Evolutionary conservation across 2,888 invertebrate species (phyloP), one percentile per base, ranked within the genome.

Genomic region (Polydrusus tereticollis): DNA sequence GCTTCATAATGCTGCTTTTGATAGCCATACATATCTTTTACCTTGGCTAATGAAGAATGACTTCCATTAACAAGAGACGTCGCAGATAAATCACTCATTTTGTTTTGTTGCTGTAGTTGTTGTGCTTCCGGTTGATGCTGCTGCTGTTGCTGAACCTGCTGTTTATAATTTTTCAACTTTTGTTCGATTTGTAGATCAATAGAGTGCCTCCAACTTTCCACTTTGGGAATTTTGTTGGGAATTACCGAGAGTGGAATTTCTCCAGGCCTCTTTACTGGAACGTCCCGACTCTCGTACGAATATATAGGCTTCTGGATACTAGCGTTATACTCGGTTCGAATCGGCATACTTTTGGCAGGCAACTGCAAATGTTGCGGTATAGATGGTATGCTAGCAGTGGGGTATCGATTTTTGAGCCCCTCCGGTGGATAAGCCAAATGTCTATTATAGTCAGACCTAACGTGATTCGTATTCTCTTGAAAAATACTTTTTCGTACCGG

Each of bases 161-260:
- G 82, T 72, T 82, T 77, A 74, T 87, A 87, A 2, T 85, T 83
- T 8, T 86, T 85, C 14, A 89, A 80, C 69, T 87, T 85, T 78
- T 88, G 87, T 75, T 89, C 88, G 45, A 89, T 89, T 78, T 88
- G 87, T 74, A 87, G 85, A 77, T 89, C 88, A 70, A 88, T 88
- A 0, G 86, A 86, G 72, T 87, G 83, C 70, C 87, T 82, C 89
- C 89, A 89, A 3, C 85, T 82, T 75, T 89, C 88, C 2, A 87
- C 81, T 76, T 87, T 87, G 0, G 87, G 84, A 33, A 88, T 84
- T 80, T 89, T 89, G 69, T 82, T 85, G 2, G 86, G 85, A 0
- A 85, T 82, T 1, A 81, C 76, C 6, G 73, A 50, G 0, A 82
- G 78, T 26, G 52, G 80, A 74, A 58, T 81, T 75, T 80, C 88